A percentile compares a stretch with the other conserved stretches of the same genome.
These are phyloP conservation scores for Solenopsis fugax DNA, from an alignment of 1,140 invertebrate species.

Conservation along the genomic window DNA sequence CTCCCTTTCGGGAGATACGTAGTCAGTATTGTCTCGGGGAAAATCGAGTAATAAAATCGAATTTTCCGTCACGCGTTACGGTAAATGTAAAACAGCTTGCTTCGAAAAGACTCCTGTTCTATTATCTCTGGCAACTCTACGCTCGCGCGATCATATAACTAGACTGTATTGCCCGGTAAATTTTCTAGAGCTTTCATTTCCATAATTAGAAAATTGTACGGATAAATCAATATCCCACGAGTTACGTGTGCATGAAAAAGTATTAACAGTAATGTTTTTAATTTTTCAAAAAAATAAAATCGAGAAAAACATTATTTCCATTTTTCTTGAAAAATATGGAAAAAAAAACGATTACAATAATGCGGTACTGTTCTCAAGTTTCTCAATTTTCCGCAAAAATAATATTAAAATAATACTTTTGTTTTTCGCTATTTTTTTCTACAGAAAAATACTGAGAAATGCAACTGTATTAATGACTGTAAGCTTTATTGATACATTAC, in stretches of 20 bases:
- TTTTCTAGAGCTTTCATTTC: background rate
- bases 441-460: too few species aligned
- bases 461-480: too few species aligned
- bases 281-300: too few species aligned
- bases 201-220: background rate
- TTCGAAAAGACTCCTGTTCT: background rate
- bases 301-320: too few species aligned
- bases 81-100: constrained; percentile 47
- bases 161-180: background rate
- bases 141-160: background rate
- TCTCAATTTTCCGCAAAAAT: too few species aligned
- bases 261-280: background rate
- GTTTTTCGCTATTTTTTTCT: too few species aligned
- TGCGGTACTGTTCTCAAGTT: too few species aligned
- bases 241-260: background rate
- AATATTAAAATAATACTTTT: too few species aligned
- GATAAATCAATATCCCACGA: background rate
- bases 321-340: too few species aligned
- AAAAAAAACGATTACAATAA: too few species aligned
- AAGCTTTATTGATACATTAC: too few species aligned
- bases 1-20: constrained; percentile 54
- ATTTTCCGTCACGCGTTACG: constrained; percentile 23
- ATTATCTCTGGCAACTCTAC: background rate
- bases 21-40: constrained; percentile 45
- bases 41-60: constrained; percentile 53